phyloP scores from a whole-genome alignment of 2,888 invertebrate species.

The Hirtodrosophila trivittata region DNA sequence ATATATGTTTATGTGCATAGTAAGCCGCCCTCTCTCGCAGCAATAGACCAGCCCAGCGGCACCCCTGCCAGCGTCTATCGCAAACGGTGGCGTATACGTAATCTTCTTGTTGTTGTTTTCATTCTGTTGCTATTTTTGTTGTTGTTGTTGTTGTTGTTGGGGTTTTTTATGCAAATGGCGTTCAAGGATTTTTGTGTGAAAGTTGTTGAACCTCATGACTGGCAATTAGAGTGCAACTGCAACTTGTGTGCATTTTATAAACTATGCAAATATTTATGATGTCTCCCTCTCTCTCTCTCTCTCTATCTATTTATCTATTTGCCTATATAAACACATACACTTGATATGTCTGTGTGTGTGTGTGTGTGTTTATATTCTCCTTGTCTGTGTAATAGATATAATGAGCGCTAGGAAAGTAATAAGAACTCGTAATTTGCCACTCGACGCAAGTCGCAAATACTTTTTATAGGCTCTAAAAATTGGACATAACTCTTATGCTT shows the following conservation, averaged over 20 bases:
- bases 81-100: conserved; percentile 72
- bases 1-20: too few species aligned
- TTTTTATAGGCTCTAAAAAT: too few species aligned
- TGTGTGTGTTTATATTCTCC: background rate
- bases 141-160: conserved; percentile 35
- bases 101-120: conserved; percentile 54
- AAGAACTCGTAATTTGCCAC: too few species aligned
- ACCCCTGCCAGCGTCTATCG: conserved; percentile 39
- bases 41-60: background rate
- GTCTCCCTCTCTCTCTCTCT: conserved; percentile 15
- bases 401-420: background rate
- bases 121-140: conserved; percentile 14
- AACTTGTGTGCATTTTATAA: conserved; percentile 54
- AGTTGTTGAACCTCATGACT: conserved; percentile 81
- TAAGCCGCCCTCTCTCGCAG: background rate
- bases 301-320: conserved; percentile 1
- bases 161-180: conserved; percentile 79
- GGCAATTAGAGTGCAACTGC: conserved; percentile 72
- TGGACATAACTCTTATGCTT: too few species aligned
- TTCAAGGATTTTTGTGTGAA: conserved; percentile 82
- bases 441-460: too few species aligned
- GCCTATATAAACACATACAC: background rate
- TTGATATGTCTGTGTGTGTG: background rate
- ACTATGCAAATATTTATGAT: conserved; percentile 51
- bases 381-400: conserved; percentile 6